Conservation (phyloP, 1,140 invertebrate species). For the Drepana arcuata region DNA sequence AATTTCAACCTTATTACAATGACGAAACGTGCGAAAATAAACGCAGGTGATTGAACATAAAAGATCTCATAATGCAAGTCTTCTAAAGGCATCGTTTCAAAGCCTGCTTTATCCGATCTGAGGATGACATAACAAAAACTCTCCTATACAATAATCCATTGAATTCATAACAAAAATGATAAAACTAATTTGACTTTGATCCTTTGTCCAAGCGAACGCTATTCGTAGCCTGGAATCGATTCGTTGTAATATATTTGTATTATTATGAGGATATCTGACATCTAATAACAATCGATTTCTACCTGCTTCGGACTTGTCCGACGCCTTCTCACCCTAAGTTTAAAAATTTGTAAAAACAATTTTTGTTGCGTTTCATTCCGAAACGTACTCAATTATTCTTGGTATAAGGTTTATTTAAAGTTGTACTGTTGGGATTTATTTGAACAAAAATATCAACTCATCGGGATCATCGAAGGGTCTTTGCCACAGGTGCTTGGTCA, state of each 20-base stretch:
- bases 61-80: no score
- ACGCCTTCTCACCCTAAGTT: slow-evolving; percentile 46
- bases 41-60: no score
- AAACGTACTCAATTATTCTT: not conserved
- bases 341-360: slow-evolving; percentile 38
- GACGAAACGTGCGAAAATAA: no score
- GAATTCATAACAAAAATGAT: no score
- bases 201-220: slow-evolving; percentile 10
- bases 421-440: slow-evolving; percentile 23
- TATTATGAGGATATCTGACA: slow-evolving; percentile 26
- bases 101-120: no score
- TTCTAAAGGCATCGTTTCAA: no score
- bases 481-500: slow-evolving; percentile 45
- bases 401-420: slow-evolving; percentile 1
- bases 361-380: not conserved
- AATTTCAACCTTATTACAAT: no score
- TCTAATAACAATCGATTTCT: slow-evolving; percentile 58
- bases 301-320: slow-evolving; percentile 43
- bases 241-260: slow-evolving; percentile 19
- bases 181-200: slow-evolving; percentile 16
- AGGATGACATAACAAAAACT: no score
- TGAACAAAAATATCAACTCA: slow-evolving; percentile 58
- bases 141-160: no score
- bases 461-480: slow-evolving; percentile 44
- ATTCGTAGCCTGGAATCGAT: slow-evolving; percentile 13